These are phyloP conservation scores for Hirtodrosophila histrioides DNA, from an alignment of 2,888 invertebrate genomes.

Conservation along the genomic window DNA sequence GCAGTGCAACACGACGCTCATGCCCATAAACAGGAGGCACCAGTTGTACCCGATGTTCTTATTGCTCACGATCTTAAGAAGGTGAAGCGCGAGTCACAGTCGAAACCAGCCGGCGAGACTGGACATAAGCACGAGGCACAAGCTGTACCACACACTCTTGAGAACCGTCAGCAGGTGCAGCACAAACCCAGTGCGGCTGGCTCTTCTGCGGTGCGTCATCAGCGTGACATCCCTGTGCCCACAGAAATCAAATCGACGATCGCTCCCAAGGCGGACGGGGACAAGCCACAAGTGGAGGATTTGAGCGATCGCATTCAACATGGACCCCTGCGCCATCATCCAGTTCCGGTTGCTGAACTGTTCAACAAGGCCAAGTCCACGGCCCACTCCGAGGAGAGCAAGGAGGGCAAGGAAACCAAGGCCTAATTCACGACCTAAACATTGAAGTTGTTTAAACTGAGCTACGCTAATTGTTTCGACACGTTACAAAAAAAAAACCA, in stretches of 20 bases:
- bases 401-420: slow-evolving; percentile 39
- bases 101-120: too few species aligned
- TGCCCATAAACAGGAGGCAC: neutral
- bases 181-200: neutral
- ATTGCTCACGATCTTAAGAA: slow-evolving; percentile 1
- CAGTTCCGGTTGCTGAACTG: slow-evolving; percentile 79
- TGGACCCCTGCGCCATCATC: slow-evolving; percentile 60
- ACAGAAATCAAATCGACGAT: slow-evolving; percentile 62
- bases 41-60: neutral
- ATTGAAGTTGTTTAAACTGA: slow-evolving; percentile 4
- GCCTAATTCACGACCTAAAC: slow-evolving; percentile 1
- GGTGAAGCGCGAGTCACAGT: slow-evolving; percentile 17
- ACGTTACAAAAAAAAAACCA: slow-evolving; percentile 5
- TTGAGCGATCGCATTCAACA: slow-evolving; percentile 16
- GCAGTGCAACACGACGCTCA: neutral
- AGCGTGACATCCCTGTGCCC: slow-evolving; percentile 82
- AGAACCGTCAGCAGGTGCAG: neutral
- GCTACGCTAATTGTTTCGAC: slow-evolving; percentile 15
- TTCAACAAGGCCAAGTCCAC: slow-evolving; percentile 57
- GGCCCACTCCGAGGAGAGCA: slow-evolving; percentile 42
- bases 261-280: slow-evolving; percentile 36
- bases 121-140: neutral
- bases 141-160: slow-evolving; percentile 5
- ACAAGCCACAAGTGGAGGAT: slow-evolving; percentile 27
- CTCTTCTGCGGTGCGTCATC: slow-evolving; percentile 12